Evolutionary conservation across 2,888 invertebrate genomes (phyloP).

Genomic region (Priocnemis perturbator): DNA sequence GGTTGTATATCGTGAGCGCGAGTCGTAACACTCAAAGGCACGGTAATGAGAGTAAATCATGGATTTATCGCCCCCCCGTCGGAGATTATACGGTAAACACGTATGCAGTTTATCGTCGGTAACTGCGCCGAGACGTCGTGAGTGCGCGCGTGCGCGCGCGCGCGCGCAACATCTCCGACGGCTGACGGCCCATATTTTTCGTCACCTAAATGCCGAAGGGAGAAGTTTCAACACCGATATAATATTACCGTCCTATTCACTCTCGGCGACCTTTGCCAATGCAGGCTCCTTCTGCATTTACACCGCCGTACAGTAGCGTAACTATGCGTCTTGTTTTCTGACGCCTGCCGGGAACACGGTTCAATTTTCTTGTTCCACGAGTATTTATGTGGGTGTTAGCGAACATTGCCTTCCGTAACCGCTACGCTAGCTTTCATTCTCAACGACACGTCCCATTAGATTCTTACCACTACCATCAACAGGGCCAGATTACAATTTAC

Average conservation of each 20-base stretch:
- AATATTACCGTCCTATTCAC: constrained; percentile 59
- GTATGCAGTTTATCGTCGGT: constrained; percentile 55
- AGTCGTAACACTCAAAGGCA: constrained; percentile 52
- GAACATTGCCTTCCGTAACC: constrained; percentile 38
- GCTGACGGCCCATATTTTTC: constrained; percentile 53
- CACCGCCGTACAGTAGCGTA: constrained; percentile 41
- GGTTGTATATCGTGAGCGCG: constrained; percentile 44
- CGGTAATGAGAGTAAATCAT: constrained; percentile 60
- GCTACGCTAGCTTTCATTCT: too few species aligned
- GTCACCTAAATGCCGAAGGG: constrained; percentile 55
- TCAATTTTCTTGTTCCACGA: constrained; percentile 13
- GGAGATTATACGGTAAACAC: constrained; percentile 58
- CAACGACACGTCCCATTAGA: too few species aligned
- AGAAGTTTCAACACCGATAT: constrained; percentile 60
- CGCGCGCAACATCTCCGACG: constrained; percentile 19
- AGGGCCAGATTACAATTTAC: too few species aligned
- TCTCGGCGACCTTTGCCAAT: constrained; percentile 61
- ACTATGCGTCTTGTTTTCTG: background rate
- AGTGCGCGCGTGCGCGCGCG: constrained; percentile 26
- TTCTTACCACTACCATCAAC: too few species aligned
- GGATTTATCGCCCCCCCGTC: constrained; percentile 54
- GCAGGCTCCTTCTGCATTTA: constrained; percentile 44
- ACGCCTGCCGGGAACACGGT: background rate
- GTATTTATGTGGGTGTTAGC: constrained; percentile 18
- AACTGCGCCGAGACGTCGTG: constrained; percentile 42